A percentile compares a stretch with the other conserved stretches of the same genome.
phyloP scores from a whole-genome alignment of 1,140 invertebrate species.

The Papilio dardanus region DNA sequence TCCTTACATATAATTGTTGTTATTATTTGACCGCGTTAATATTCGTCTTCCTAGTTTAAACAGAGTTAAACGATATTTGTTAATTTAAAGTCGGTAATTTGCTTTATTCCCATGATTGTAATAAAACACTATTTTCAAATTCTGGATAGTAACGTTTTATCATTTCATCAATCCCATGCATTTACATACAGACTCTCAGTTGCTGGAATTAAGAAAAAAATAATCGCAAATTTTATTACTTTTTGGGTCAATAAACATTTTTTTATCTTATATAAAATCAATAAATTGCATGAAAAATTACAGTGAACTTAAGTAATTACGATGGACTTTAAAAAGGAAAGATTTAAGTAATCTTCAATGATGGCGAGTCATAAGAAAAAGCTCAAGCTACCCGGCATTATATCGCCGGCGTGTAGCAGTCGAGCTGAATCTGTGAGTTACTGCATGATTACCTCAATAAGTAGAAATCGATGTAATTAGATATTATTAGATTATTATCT shows the following conservation, averaged over 20 bases:
- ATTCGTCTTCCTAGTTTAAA: too few relatives aligned
- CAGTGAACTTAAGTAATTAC: background rate
- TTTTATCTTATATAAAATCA: background rate
- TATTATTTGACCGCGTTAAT: background rate
- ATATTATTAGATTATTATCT: background rate
- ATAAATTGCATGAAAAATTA: background rate
- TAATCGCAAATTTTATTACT: conserved; percentile 3
- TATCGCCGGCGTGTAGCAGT: background rate
- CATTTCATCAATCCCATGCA: background rate
- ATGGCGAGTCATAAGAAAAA: background rate
- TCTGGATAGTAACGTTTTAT: too few relatives aligned
- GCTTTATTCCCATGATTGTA: too few relatives aligned
- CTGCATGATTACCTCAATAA: background rate
- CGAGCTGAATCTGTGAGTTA: background rate
- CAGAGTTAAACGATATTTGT: too few relatives aligned
- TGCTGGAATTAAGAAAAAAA: too few relatives aligned
- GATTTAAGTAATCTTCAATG: background rate
- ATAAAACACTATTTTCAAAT: too few relatives aligned
- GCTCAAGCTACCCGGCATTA: background rate
- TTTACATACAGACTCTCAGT: background rate
- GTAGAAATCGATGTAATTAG: conserved; percentile 9
- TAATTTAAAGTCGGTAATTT: too few relatives aligned
- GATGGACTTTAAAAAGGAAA: background rate
- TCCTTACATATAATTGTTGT: background rate
- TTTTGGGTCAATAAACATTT: background rate